Conservation (phyloP, 2,797 vertebrate genomes). For the Xiphorhynchus erythropygius region DNA sequence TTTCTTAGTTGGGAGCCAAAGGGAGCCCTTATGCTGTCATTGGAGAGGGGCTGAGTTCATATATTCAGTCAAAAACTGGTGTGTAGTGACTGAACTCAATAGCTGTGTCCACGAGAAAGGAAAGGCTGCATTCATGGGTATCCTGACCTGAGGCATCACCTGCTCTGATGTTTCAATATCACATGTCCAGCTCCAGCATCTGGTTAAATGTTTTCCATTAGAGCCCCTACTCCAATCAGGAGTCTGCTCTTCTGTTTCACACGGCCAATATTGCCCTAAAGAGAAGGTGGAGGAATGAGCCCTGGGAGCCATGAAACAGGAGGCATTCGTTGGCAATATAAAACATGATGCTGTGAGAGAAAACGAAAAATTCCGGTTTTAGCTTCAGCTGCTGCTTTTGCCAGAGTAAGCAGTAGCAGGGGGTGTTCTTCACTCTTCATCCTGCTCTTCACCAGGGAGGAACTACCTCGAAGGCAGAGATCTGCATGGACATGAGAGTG, state of each 20-base stretch:
- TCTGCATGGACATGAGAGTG: neutral
- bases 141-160: neutral
- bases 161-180: fast-evolving
- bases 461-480: neutral
- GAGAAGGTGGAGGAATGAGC: neutral
- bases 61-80: neutral
- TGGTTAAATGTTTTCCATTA: neutral
- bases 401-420: neutral
- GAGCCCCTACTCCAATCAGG: neutral
- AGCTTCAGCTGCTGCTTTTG: neutral
- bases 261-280: fast-evolving
- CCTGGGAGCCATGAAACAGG: neutral
- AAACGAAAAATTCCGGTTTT: neutral
- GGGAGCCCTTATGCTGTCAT: neutral
- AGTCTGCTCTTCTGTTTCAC: neutral
- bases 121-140: neutral
- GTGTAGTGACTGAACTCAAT: neutral
- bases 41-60: neutral
- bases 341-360: neutral
- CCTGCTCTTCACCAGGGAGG: neutral
- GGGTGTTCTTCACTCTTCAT: neutral
- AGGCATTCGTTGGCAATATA: fast-evolving
- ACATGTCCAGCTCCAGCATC: neutral
- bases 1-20: neutral
- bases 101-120: fast-evolving